Percentiles rank a stretch among this genome's conserved stretches.
Evolutionary conservation across 2,888 invertebrate species (phyloP).

Genomic region (Dascillus cervinus): DNA sequence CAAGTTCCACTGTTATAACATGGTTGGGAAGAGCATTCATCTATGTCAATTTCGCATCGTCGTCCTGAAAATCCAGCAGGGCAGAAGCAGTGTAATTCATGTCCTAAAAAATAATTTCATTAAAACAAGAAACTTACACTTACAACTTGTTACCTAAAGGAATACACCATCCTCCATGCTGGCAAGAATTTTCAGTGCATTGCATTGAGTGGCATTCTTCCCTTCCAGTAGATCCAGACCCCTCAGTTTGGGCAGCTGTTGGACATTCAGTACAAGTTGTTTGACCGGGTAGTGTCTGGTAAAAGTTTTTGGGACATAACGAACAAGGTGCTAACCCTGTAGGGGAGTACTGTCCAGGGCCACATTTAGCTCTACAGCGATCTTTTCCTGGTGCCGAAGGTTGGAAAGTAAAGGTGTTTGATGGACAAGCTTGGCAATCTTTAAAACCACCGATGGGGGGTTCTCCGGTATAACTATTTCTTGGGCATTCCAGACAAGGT

Average conservation of each 20-base stretch:
- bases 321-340: slow-evolving; percentile 86
- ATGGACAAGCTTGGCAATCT: slow-evolving; percentile 88
- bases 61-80: slow-evolving; percentile 91
- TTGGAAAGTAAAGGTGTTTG: slow-evolving; percentile 83
- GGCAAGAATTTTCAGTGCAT: slow-evolving; percentile 81
- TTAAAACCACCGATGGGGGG: slow-evolving; percentile 87
- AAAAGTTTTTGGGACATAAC: slow-evolving; percentile 86
- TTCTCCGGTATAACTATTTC: slow-evolving; percentile 81
- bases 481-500: slow-evolving; percentile 88
- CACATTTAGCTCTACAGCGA: slow-evolving; percentile 80
- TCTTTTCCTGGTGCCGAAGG: slow-evolving; percentile 81
- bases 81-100: slow-evolving; percentile 85
- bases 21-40: slow-evolving; percentile 90
- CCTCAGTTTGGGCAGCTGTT: slow-evolving; percentile 80
- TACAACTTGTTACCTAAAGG: slow-evolving; percentile 73
- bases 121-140: neutral
- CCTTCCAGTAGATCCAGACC: slow-evolving; percentile 68
- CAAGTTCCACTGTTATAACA: slow-evolving; percentile 92
- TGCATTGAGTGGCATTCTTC: slow-evolving; percentile 84
- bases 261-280: slow-evolving; percentile 86
- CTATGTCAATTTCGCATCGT: slow-evolving; percentile 89
- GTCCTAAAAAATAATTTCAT: slow-evolving; percentile 42
- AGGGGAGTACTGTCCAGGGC: slow-evolving; percentile 83
- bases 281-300: slow-evolving; percentile 78
- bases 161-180: slow-evolving; percentile 85